Evolutionary conservation across 2,113 vertebrate species (phyloP), one percentile per base, ranked within the genome.

Genomic region (Burhinus bistriatus): DNA sequence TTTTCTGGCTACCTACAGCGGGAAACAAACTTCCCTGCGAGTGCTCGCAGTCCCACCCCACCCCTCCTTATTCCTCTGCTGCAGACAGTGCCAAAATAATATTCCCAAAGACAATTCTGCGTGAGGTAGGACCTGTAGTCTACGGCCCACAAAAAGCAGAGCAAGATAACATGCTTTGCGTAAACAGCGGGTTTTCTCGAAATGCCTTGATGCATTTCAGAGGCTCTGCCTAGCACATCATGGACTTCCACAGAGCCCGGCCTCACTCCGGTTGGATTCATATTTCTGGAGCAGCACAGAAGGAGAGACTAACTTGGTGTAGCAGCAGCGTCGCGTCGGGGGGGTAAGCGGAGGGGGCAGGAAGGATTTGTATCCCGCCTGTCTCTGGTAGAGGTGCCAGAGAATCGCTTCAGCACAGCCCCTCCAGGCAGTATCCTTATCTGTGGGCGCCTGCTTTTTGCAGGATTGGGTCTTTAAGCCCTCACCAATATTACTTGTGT

Each of bases 221-320:
- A 45, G 49, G 59, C 64, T 57, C 40, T 23, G 29, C 49, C 54
- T 9, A 4, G 10, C 30, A 11, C 38, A 15, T 27, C 36, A 1
- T 44, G 47, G 29, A 8, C 36, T 29, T 23, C 21, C 13, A 29
- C 30, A 5, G 49, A 15, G 57, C 3, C n/a, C n/a, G 6, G 40
- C 32, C 36, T 42, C 26, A 1, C 13, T 2, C 23, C 3, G 6
- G 11, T 3, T 30, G 29, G 16, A 13, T n/a, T 18, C 8, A 0
- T 29, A 16, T 21, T 19, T 44, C 58, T 34, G 34, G 38, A 70
- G 70, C 49, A 26, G 64, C 32, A 18, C 25, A 8, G 55, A 9
- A 30, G 45, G 27, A 16, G 30, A 13, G 65, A 40, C 21, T 17
- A 15, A 26, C 12, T 11, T 8, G 66, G 68, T 6, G 75, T 6